Evolutionary conservation across 1,140 invertebrate genomes (phyloP).

Genomic region (Drusus annulatus): DNA sequence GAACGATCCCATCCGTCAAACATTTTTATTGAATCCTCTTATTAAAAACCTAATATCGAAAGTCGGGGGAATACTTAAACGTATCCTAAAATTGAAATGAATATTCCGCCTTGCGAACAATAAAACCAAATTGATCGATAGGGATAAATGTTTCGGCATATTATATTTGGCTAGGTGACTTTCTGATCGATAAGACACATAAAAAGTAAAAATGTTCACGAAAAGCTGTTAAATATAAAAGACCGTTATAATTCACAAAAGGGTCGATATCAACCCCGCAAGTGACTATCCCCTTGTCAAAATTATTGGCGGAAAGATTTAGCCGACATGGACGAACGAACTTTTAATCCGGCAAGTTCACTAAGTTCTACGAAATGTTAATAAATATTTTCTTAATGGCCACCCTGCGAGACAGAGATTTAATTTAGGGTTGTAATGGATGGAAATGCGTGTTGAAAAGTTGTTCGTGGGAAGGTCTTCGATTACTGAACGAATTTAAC

Average conservation of each 20-base stretch:
- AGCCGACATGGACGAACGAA: neutral
- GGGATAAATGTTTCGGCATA: neutral
- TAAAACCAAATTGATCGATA: slow-evolving; percentile 10
- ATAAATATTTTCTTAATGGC: slow-evolving; percentile 31
- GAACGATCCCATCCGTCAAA: slow-evolving; percentile 1
- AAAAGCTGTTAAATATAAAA: slow-evolving; percentile 29
- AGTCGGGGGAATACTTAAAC: neutral
- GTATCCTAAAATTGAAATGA: neutral
- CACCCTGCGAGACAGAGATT: neutral
- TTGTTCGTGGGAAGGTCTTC: too few relatives aligned
- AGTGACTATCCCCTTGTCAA: slow-evolving; percentile 23
- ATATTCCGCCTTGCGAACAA: neutral
- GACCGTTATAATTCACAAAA: slow-evolving; percentile 12
- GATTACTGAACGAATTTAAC: too few relatives aligned
- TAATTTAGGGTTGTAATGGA: slow-evolving; percentile 3
- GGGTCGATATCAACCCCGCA: slow-evolving; percentile 27
- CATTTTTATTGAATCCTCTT: slow-evolving; percentile 20
- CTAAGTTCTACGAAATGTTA: slow-evolving; percentile 10
- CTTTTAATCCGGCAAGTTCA: slow-evolving; percentile 14
- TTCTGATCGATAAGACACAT: slow-evolving; percentile 16
- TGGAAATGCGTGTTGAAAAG: neutral
- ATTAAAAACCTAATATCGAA: slow-evolving; percentile 9
- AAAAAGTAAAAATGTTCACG: slow-evolving; percentile 24
- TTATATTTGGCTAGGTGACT: slow-evolving; percentile 9
- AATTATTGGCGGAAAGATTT: slow-evolving; percentile 18